Conservation (phyloP, 2,797 vertebrate genomes). For the Gallinago solitaria region DNA sequence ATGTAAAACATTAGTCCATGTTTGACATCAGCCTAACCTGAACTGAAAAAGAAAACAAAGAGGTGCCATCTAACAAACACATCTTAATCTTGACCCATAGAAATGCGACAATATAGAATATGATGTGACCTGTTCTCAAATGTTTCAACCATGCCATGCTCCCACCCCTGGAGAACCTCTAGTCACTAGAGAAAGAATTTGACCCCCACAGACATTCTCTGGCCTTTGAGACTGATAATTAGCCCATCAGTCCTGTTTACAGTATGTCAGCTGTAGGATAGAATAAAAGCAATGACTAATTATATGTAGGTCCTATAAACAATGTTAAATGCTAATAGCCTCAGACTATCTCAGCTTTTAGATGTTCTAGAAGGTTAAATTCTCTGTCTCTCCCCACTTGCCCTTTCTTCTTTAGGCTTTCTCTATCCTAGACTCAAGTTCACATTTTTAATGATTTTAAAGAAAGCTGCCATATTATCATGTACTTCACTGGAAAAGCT, state of each 20-base stretch:
- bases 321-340: not conserved
- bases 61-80: not conserved
- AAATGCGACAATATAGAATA: not conserved
- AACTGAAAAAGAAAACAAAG: not conserved
- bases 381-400: not conserved
- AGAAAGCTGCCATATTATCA: not conserved
- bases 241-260: not conserved
- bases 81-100: not conserved
- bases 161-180: not conserved
- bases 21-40: not conserved
- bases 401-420: not conserved
- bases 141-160: not conserved
- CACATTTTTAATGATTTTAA: not conserved
- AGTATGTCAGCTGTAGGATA: not conserved
- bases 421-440: not conserved
- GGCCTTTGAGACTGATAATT: not conserved
- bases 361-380: not conserved
- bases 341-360: not conserved
- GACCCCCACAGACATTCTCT: not conserved
- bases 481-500: not conserved
- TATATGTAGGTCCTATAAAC: not conserved
- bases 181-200: not conserved
- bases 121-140: not conserved
- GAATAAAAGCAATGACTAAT: not conserved
- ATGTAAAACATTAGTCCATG: not conserved